These are phyloP conservation scores for Amyelois transitella DNA, from an alignment of 1,140 invertebrate species.

Conservation along the genomic window DNA sequence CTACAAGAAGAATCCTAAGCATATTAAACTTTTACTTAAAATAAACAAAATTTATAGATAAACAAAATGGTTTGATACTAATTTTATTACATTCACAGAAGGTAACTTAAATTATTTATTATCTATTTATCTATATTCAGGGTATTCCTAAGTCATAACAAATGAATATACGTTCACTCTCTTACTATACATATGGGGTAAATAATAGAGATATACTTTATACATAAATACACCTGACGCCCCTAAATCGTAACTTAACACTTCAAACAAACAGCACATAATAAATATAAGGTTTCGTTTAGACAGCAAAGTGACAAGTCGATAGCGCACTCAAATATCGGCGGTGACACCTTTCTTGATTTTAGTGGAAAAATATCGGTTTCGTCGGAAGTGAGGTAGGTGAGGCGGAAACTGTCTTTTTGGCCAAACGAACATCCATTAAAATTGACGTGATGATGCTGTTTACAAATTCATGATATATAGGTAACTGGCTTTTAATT, in stretches of 20 bases:
- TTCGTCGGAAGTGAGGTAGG: conserved; percentile 57
- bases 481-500: too few species aligned
- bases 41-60: too few species aligned
- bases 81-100: too few species aligned
- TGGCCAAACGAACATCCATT: conserved; percentile 45
- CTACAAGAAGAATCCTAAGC: too few species aligned
- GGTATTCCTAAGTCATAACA: too few species aligned
- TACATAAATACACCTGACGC: background rate
- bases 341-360: conserved; percentile 41
- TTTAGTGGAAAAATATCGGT: conserved; percentile 59
- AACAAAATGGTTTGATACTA: too few species aligned
- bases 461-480: conserved; percentile 6
- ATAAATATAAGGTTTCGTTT: conserved; percentile 29
- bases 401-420: conserved; percentile 56
- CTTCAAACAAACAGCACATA: background rate
- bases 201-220: too few species aligned
- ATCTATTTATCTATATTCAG: too few species aligned
- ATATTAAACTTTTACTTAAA: too few species aligned
- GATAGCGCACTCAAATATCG: conserved; percentile 23
- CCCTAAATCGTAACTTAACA: background rate
- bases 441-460: conserved; percentile 38
- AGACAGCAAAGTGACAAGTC: conserved; percentile 17
- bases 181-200: too few species aligned
- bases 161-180: too few species aligned
- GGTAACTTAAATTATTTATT: too few species aligned